Percentiles rank a stretch among this genome's conserved stretches.
These are phyloP conservation scores for Threskiornis aethiopicus DNA, from an alignment of 2,797 vertebrate genomes.

Conservation along the genomic window DNA sequence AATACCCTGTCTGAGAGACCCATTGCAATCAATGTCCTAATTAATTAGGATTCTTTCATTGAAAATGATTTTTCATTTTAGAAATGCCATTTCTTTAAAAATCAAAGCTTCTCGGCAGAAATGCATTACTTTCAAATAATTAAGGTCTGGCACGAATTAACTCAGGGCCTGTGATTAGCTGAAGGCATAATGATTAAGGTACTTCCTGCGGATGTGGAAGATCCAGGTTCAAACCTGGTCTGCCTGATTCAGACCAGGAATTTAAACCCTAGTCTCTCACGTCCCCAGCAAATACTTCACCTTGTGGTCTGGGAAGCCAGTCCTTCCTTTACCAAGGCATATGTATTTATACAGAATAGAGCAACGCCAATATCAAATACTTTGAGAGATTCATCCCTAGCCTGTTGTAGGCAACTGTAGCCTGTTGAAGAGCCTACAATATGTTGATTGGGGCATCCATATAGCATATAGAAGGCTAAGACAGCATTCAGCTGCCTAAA, in stretches of 20 bases:
- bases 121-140: not conserved
- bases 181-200: not conserved
- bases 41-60: not conserved
- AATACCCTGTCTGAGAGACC: not conserved
- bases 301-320: not conserved
- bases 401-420: not conserved
- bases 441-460: not conserved
- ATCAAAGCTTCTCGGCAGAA: constrained; percentile 26
- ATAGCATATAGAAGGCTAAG: not conserved
- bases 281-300: not conserved
- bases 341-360: not conserved
- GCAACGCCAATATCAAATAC: not conserved
- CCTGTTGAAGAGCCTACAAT: not conserved
- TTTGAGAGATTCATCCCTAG: not conserved
- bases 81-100: constrained; percentile 34
- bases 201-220: constrained; percentile 29
- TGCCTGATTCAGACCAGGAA: not conserved
- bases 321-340: not conserved
- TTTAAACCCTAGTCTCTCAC: not conserved
- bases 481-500: not conserved
- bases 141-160: not conserved
- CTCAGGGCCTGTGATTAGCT: constrained; percentile 3
- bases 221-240: not conserved
- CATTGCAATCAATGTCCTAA: not conserved
- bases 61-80: constrained; percentile 30